These are phyloP conservation scores for Geophilus truncorum DNA, from an alignment of 2,888 invertebrate genomes.

Conservation along the genomic window DNA sequence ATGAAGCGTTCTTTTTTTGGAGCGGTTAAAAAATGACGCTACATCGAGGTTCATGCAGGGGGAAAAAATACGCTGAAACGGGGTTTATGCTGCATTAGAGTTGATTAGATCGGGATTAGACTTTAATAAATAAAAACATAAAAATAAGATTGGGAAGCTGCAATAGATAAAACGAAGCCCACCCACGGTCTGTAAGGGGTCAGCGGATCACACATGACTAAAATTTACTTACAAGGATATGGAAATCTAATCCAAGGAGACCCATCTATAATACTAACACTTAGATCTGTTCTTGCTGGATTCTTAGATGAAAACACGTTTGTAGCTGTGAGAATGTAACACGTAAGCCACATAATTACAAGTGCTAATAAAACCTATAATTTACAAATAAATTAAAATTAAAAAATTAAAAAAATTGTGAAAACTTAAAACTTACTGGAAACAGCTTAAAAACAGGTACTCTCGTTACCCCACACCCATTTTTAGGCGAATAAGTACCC, in stretches of 20 bases:
- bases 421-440: slow-evolving; percentile 60
- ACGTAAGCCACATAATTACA: slow-evolving; percentile 68
- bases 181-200: too few species aligned
- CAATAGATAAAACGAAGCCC: too few species aligned
- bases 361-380: slow-evolving; percentile 67
- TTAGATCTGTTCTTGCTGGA: slow-evolving; percentile 68
- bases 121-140: too few species aligned
- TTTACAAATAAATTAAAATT: not conserved
- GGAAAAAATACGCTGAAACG: too few species aligned
- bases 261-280: slow-evolving; percentile 62
- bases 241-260: slow-evolving; percentile 76
- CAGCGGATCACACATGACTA: too few species aligned
- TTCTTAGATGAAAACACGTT: slow-evolving; percentile 61
- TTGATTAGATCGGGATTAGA: too few species aligned
- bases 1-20: too few species aligned
- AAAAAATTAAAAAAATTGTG: not conserved
- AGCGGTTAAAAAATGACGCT: too few species aligned
- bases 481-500: slow-evolving; percentile 55
- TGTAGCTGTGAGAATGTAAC: slow-evolving; percentile 63
- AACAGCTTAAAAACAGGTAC: slow-evolving; percentile 75
- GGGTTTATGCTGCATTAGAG: too few species aligned
- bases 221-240: slow-evolving; percentile 71
- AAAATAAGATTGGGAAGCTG: too few species aligned
- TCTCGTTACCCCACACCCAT: slow-evolving; percentile 57
- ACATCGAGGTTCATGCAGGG: too few species aligned